Percentiles rank a stretch among this genome's conserved stretches.
These are phyloP conservation scores for Acanthiza pusilla DNA, from an alignment of 2,797 vertebrate genomes.

Conservation along the genomic window DNA sequence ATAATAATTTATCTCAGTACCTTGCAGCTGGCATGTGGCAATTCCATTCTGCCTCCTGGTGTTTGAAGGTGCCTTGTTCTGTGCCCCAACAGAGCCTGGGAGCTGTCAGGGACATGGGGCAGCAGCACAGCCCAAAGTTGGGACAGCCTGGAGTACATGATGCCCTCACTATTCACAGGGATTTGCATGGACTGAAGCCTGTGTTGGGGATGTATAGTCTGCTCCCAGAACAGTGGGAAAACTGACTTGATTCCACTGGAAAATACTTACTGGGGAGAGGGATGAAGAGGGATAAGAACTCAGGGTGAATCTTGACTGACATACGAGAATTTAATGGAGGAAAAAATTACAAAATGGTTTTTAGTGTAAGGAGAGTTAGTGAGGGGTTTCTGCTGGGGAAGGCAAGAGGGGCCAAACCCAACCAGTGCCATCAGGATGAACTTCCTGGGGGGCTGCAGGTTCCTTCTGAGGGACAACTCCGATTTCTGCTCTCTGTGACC, in stretches of 20 bases:
- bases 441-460: background rate
- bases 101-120: background rate
- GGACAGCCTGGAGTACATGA: too few species aligned
- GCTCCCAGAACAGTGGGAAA: background rate
- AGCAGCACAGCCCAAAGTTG: background rate
- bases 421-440: fast-evolving
- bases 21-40: background rate
- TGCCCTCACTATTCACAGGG: background rate
- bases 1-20: background rate
- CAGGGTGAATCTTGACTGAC: background rate
- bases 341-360: background rate
- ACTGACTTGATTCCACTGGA: background rate
- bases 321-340: background rate
- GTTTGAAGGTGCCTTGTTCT: background rate
- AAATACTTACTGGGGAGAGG: background rate
- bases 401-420: background rate
- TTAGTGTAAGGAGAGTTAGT: background rate
- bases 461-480: background rate
- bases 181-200: background rate
- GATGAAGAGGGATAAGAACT: background rate
- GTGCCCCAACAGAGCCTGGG: background rate
- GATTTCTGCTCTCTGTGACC: background rate
- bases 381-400: background rate
- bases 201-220: background rate
- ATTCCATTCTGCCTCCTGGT: background rate